Conservation (phyloP, 2,888 invertebrate species). For the Eumerus sabulonum region DNA sequence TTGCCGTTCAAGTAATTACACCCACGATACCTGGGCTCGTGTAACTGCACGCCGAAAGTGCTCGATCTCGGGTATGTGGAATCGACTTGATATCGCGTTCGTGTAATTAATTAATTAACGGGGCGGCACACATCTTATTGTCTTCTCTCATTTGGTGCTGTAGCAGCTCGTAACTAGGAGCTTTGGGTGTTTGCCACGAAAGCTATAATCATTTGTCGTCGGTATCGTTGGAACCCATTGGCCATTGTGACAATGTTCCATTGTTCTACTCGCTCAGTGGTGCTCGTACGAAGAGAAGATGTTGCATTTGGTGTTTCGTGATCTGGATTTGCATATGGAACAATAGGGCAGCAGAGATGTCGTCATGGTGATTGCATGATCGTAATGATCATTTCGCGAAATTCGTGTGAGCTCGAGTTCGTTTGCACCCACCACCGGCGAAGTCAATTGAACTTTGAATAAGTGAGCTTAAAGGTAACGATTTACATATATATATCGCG, state of each 20-base stretch:
- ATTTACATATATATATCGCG: slow-evolving; percentile 22
- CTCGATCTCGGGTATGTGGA: slow-evolving; percentile 36
- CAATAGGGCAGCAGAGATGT: slow-evolving; percentile 28
- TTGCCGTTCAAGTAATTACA: slow-evolving; percentile 39
- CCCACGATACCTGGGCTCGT: slow-evolving; percentile 53
- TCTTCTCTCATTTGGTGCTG: not conserved
- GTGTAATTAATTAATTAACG: slow-evolving; percentile 59
- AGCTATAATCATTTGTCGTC: slow-evolving; percentile 51
- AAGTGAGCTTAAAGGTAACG: slow-evolving; percentile 39
- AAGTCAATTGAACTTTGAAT: slow-evolving; percentile 59
- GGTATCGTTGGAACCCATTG: slow-evolving; percentile 33
- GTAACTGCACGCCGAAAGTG: slow-evolving; percentile 42
- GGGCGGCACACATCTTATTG: slow-evolving; percentile 35
- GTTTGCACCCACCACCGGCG: slow-evolving; percentile 30
- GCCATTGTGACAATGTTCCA: slow-evolving; percentile 62
- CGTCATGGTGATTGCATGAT: slow-evolving; percentile 44
- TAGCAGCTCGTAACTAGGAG: not conserved
- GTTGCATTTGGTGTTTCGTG: slow-evolving; percentile 33
- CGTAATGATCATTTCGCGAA: slow-evolving; percentile 42
- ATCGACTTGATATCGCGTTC: slow-evolving; percentile 58
- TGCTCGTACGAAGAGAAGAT: slow-evolving; percentile 38
- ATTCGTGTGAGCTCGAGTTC: slow-evolving; percentile 46
- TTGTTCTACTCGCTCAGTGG: slow-evolving; percentile 30
- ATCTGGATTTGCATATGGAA: slow-evolving; percentile 62
- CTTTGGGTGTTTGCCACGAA: not conserved